Conservation (phyloP, 2,888 invertebrate genomes). For the Icerya purchasi region DNA sequence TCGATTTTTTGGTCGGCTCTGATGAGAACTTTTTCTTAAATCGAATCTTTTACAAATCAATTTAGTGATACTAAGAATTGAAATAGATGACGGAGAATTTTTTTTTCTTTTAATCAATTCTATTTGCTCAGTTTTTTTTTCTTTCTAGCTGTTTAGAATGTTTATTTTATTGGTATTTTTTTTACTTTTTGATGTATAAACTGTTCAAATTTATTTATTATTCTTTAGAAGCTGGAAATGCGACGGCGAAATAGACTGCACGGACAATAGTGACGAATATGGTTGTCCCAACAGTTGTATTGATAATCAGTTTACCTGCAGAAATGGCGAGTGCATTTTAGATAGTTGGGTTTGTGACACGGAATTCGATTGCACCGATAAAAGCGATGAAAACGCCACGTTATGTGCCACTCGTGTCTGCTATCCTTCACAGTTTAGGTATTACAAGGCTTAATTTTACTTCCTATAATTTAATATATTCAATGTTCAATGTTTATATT, state of each 20-base stretch:
- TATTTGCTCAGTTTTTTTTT: no score
- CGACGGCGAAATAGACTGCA: constrained; percentile 53
- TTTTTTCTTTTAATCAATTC: no score
- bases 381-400: constrained; percentile 53
- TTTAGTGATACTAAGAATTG: no score
- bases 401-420: constrained; percentile 52
- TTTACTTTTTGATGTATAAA: background rate
- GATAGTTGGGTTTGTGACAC: constrained; percentile 60
- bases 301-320: constrained; percentile 27
- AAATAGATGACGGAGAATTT: no score
- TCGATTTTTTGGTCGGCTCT: no score
- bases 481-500: no score
- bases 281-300: constrained; percentile 34
- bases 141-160: no score
- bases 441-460: no score
- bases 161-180: background rate
- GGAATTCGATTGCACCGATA: constrained; percentile 63
- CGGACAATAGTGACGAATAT: constrained; percentile 59
- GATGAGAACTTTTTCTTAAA: no score
- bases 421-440: constrained; percentile 60
- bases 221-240: constrained; percentile 38
- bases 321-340: constrained; percentile 49
- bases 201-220: background rate
- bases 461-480: no score
- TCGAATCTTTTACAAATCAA: no score